Conservation (phyloP, 2,888 invertebrate species). For the Clusia tigrina region DNA sequence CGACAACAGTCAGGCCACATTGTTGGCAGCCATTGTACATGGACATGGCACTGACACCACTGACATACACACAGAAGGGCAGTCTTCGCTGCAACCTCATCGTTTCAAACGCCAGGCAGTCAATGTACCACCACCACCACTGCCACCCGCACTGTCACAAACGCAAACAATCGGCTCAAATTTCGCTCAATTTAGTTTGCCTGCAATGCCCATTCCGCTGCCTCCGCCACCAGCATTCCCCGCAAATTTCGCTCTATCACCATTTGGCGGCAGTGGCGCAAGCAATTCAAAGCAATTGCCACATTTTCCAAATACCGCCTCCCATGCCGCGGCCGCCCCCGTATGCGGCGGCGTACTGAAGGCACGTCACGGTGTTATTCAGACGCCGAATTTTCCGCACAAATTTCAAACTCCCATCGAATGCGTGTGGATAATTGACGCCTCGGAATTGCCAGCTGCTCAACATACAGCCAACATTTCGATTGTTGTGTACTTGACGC, state of each 20-base stretch:
- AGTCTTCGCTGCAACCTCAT: neutral
- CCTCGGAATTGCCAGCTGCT: constrained; percentile 66
- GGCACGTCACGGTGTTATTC: constrained; percentile 74
- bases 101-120: constrained; percentile 26
- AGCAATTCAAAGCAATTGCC: constrained; percentile 5
- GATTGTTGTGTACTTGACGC: constrained; percentile 87
- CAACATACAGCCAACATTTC: constrained; percentile 67
- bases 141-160: neutral
- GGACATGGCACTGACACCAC: no score
- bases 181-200: constrained; percentile 49
- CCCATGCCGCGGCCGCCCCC: constrained; percentile 25
- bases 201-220: constrained; percentile 54
- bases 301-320: constrained; percentile 28
- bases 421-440: constrained; percentile 89
- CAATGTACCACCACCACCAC: neutral
- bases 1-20: no score
- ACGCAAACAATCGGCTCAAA: constrained; percentile 16
- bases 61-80: no score
- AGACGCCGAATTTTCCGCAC: constrained; percentile 85
- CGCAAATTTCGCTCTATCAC: constrained; percentile 41
- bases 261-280: constrained; percentile 31
- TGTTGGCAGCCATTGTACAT: no score
- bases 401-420: constrained; percentile 82
- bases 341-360: constrained; percentile 74
- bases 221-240: constrained; percentile 55